Conservation (phyloP, 2,113 vertebrate species). For the Pachypanchax playfairii region DNA sequence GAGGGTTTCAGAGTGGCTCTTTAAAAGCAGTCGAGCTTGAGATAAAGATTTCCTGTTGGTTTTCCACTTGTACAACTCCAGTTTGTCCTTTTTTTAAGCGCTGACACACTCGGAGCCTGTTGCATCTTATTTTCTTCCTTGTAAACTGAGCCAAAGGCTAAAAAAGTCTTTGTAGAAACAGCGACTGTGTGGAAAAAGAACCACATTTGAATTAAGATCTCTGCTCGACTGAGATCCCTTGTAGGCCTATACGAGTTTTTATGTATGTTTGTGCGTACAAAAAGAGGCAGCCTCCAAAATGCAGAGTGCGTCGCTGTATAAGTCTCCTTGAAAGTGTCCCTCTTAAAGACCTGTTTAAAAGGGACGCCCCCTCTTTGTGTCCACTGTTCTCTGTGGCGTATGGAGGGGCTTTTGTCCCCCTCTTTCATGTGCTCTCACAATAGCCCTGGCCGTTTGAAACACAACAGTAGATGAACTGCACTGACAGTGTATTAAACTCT, state of each 20-base stretch:
- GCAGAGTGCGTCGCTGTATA: slow-evolving; percentile 76
- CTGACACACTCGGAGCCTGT: slow-evolving; percentile 40
- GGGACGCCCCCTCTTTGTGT: slow-evolving; percentile 83
- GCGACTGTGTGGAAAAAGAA: slow-evolving; percentile 38
- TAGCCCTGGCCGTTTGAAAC: slow-evolving; percentile 79
- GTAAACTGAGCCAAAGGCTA: slow-evolving; percentile 29
- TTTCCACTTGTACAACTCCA: slow-evolving; percentile 42
- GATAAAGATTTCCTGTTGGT: slow-evolving; percentile 65
- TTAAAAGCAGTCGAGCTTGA: slow-evolving; percentile 34
- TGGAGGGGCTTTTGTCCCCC: slow-evolving; percentile 80
- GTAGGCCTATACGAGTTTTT: slow-evolving; percentile 70
- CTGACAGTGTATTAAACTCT: slow-evolving; percentile 86
- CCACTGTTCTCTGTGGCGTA: slow-evolving; percentile 80
- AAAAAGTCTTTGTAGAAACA: slow-evolving; percentile 31
- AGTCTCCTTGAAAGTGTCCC: slow-evolving; percentile 80
- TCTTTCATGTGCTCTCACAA: slow-evolving; percentile 82
- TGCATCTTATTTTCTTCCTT: slow-evolving; percentile 38
- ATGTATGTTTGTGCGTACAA: slow-evolving; percentile 73
- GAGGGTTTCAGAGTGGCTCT: slow-evolving; percentile 47
- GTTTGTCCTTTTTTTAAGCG: slow-evolving; percentile 20
- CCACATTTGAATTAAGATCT: slow-evolving; percentile 72
- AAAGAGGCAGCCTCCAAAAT: slow-evolving; percentile 71
- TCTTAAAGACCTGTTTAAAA: slow-evolving; percentile 82
- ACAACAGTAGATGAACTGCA: slow-evolving; percentile 85
- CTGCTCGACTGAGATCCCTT: slow-evolving; percentile 61